Percentiles rank a stretch among this genome's conserved stretches.
Conservation (phyloP, 1,140 invertebrate species). For the Conus betulinus region DNA sequence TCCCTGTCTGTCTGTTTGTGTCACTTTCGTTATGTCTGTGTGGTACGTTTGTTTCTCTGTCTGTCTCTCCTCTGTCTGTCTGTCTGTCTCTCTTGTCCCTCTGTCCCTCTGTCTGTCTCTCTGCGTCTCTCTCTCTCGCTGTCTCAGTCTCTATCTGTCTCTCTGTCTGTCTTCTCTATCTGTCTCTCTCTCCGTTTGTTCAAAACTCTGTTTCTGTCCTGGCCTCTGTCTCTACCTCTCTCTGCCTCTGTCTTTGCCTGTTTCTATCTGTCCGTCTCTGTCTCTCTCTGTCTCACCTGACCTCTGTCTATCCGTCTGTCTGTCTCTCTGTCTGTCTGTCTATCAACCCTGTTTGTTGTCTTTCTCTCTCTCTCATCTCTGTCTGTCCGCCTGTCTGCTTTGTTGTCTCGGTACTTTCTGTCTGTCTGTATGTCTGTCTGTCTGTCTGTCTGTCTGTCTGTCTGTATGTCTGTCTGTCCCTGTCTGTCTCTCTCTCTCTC, state of each 20-base stretch:
- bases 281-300: neutral
- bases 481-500: neutral
- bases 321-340: neutral
- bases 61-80: neutral
- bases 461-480: neutral
- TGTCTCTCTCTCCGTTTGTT: neutral
- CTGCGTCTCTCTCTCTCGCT: neutral
- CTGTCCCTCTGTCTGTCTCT: neutral
- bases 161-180: neutral
- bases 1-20: neutral
- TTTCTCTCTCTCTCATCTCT: neutral
- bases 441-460: neutral
- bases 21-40: neutral
- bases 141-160: neutral
- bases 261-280: neutral
- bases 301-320: too few relatives aligned
- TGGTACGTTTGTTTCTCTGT: neutral
- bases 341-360: neutral
- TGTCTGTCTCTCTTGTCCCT: neutral
- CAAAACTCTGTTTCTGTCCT: too few relatives aligned
- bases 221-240: too few relatives aligned
- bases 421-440: neutral
- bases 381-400: too few relatives aligned
- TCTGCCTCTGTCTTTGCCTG: neutral
- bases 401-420: too few relatives aligned